Conservation (phyloP, 2,888 invertebrate species). For the Smittia sp. region DNA sequence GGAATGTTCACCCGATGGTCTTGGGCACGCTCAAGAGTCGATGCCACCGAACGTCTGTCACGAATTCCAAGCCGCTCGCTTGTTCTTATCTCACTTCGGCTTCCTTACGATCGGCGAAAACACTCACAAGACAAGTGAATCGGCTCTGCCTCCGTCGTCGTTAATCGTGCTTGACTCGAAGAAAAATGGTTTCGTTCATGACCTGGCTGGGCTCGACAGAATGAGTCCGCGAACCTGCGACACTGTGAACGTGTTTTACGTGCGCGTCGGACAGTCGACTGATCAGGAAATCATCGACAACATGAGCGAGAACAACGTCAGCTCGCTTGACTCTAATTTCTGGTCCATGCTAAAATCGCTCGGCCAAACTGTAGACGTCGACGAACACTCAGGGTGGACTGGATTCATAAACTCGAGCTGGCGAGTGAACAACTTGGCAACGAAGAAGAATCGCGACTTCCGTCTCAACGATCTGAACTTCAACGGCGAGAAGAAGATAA, state of each 20-base stretch:
- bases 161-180: slow-evolving; percentile 51
- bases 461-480: slow-evolving; percentile 67
- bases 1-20: slow-evolving; percentile 51
- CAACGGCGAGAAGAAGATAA: slow-evolving; percentile 78
- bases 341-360: slow-evolving; percentile 67
- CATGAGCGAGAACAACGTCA: slow-evolving; percentile 50
- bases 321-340: slow-evolving; percentile 56
- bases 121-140: slow-evolving; percentile 50
- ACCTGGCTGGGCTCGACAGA: slow-evolving; percentile 79
- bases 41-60: slow-evolving; percentile 77
- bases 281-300: slow-evolving; percentile 72
- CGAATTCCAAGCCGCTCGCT: slow-evolving; percentile 91
- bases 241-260: slow-evolving; percentile 93
- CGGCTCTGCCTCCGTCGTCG: slow-evolving; percentile 48
- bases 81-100: slow-evolving; percentile 95
- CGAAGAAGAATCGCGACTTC: slow-evolving; percentile 43
- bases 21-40: slow-evolving; percentile 67
- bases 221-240: slow-evolving; percentile 84
- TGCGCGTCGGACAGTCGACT: slow-evolving; percentile 76
- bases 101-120: slow-evolving; percentile 65
- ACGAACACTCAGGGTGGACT: slow-evolving; percentile 90
- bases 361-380: slow-evolving; percentile 84
- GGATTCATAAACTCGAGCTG: slow-evolving; percentile 87
- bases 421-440: slow-evolving; percentile 56
- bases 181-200: slow-evolving; percentile 67